Evolutionary conservation across 2,888 invertebrate genomes (phyloP), one percentile per base, ranked within the genome.

Genomic region (Stenodema calcarata): DNA sequence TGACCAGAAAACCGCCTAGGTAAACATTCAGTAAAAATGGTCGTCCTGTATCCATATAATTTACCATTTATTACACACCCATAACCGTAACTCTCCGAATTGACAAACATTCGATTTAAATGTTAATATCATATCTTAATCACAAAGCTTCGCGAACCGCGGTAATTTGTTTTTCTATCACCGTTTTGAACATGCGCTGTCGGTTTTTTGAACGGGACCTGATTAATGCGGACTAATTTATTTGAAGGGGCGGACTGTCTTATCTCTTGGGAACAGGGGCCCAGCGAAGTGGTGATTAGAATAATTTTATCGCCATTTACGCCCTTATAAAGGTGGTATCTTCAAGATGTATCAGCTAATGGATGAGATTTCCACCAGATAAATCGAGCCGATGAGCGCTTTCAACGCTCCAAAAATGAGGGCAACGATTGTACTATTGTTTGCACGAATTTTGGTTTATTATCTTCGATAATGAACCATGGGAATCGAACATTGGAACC

Each of bases 101-200:
- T 73, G 73, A 73, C 18, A 73, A 73, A 73, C 73, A 70, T 73
- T 73, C 73, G 73, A 73, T 73, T 73, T 73, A 73, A 73, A 73
- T 73, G 73, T 73, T 73, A 73, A 73, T 73, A 35, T 73, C 73
- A 73, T 73, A 73, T 73, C 73, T 73, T 73, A 73, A 73, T 73
- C 73, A 73, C 73, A 73, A 30, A n/a, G 28, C 73, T 73, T 41
- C 41, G 35, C 73, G 73, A 35, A 6, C n/a, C 30, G 3, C 35
- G 35, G 73, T 73, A 73, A 73, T 73, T 73, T 35, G 73, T 30
- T 73, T 73, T 73, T 73, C 35, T 73, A 41, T 4, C 62, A 62
- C 62, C 62, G 23, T 62, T 62, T 62, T 23, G 23, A 62, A 23
- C 30, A 73, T 35, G 35, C 73, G 73, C 73, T 41, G 73, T 41